Base-by-base conservation (phyloP, 2,888 invertebrate species). In the Ditylenchus weischeri region DNA sequence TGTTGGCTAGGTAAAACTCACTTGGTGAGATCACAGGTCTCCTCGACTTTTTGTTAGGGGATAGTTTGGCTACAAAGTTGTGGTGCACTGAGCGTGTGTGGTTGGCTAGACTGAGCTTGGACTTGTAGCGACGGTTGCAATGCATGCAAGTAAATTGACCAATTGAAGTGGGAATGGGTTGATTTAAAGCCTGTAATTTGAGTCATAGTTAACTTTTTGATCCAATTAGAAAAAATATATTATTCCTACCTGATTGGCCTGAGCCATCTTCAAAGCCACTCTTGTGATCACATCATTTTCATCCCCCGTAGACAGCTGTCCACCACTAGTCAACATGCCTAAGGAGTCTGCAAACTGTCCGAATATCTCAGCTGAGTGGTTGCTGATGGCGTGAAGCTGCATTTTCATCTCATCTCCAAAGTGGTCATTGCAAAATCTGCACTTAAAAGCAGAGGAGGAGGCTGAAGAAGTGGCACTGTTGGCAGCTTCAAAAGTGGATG, bases 21-120 rank as follows among this genome's bases (percentile, higher is more conserved):
- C 64, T 64, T 18, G 64, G 64, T 43, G 64, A 64, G 43, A 64
- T 64, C 11, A 64, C 57, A 36, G 64, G 36, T 43, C 64, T 58
- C n/a, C 38, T 58, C 1, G 19, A 15, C 13, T 13, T 29, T 35
- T 59, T 59, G 21, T 4, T 43, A 10, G 64, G 64, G 4, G 64
- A 64, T 18, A 64, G 8, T 38, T 58, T 57, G 47, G 64, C 58
- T 6, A 64, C 64, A 38, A 64, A 47, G 57, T 64, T 64, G 48
- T 64, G 57, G 48, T 64, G 64, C 10, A 64, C 58, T 18, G 43
- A 48, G 21, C 35, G 29, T 35, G 47, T 50, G 29, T 64, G 64
- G 36, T 54, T 47, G 15, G 54, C 29, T 21, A 64, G 38, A 18
- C 15, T 43, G 19, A 43, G 47, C 23, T 29, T 54, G 35, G 19